These are phyloP conservation scores for Sminthurinus signatus DNA, from an alignment of 1,140 invertebrate species.

Conservation along the genomic window DNA sequence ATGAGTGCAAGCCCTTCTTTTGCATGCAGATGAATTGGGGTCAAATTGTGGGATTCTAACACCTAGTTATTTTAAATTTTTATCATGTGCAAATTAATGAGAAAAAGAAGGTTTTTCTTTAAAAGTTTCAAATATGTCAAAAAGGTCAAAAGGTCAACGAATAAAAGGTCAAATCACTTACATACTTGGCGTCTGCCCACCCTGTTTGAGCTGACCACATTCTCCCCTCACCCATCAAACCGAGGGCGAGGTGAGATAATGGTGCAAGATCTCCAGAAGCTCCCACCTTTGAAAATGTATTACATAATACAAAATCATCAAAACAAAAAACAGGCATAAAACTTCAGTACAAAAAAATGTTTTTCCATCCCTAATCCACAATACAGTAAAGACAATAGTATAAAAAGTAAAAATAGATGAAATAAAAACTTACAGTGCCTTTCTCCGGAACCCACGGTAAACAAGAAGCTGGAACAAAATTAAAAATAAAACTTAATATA, in stretches of 20 bases:
- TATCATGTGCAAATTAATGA: no score
- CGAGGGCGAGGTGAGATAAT: constrained; percentile 58
- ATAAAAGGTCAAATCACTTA: constrained; percentile 46
- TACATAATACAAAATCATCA: background rate
- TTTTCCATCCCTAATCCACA: no score
- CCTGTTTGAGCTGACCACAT: constrained; percentile 69
- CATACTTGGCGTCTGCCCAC: constrained; percentile 62
- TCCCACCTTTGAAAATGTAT: constrained; percentile 51
- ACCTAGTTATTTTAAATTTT: constrained; percentile 47
- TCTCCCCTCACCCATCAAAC: constrained; percentile 67
- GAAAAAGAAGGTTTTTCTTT: no score
- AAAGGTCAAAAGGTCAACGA: no score
- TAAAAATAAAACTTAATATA: background rate
- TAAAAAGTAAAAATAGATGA: no score
- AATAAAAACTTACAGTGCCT: constrained; percentile 45
- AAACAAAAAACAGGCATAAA: background rate
- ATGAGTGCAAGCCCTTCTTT: constrained; percentile 69
- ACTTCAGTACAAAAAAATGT: background rate
- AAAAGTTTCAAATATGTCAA: no score
- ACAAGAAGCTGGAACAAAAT: constrained; percentile 54
- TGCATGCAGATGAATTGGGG: constrained; percentile 55
- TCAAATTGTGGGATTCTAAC: constrained; percentile 54
- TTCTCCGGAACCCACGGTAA: constrained; percentile 68
- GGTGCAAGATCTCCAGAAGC: constrained; percentile 68
- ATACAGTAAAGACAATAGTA: no score